Percentiles rank a stretch among this genome's conserved stretches.
These are phyloP conservation scores for Centropus unirufus DNA, from an alignment of 2,113 vertebrate genomes.

Conservation along the genomic window DNA sequence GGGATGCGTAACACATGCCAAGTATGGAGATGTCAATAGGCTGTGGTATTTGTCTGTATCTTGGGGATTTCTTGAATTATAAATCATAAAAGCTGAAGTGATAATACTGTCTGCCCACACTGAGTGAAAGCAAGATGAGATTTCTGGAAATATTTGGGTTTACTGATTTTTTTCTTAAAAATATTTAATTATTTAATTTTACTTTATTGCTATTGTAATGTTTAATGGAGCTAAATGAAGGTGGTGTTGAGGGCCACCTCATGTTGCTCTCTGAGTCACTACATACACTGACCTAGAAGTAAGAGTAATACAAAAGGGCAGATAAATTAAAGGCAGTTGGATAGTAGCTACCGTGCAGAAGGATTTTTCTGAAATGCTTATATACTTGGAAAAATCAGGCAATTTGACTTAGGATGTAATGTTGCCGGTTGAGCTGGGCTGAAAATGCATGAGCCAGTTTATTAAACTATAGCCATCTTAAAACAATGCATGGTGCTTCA, in stretches of 20 bases:
- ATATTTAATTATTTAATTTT: too few species aligned
- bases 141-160: not conserved
- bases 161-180: not conserved
- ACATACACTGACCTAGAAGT: too few species aligned
- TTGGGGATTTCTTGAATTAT: fast-evolving
- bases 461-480: not conserved
- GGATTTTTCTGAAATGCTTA: not conserved
- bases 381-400: not conserved
- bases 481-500: not conserved
- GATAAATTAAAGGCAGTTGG: not conserved
- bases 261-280: not conserved
- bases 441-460: not conserved
- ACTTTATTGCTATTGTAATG: too few species aligned
- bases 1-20: not conserved
- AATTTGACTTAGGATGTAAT: not conserved
- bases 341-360: not conserved
- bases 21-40: too few species aligned
- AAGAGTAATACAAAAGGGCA: too few species aligned
- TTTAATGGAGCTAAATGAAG: not conserved
- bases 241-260: not conserved
- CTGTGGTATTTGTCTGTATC: not conserved
- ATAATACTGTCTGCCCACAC: not conserved
- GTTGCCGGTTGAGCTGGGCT: not conserved
- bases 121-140: not conserved
- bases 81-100: not conserved